Evolutionary conservation across 2,888 invertebrate genomes (phyloP), one percentile per base, ranked within the genome.

Genomic region (Coenonympha glycerion): DNA sequence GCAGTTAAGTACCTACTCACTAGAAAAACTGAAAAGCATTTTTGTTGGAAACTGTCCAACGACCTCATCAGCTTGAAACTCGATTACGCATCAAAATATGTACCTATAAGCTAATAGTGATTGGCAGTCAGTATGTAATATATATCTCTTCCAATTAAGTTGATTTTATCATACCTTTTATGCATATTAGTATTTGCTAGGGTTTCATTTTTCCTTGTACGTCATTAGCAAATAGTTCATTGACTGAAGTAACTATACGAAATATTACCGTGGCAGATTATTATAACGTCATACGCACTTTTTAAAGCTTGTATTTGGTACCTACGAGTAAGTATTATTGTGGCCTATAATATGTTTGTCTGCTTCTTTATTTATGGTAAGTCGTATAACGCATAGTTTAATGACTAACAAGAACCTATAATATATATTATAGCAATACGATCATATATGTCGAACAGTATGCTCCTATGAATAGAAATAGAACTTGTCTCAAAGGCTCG

Each of bases 41-140:
- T 37, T 37, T 37, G 37, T 37, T 37, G 22, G 37, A 13, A 22
- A 22, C 13, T 37, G 13, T 22, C 37, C 37, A 37, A 22, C 19
- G 21, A 19, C 11, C 19, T 36, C 19, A 21, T 11, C 15, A 30
- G 30, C 11, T 11, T 6, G 16, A 33, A 33, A 16, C 31, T n/a
- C n/a, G 31, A 31, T 31, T 33, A 15, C 31, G 6, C 16, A 15
- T 9, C 15, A 6, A 15, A 31, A 3, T 15, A 31, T 6, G 9
- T 33, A 33, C n/a, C n/a, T 15, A 15, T 30, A 4, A 13, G 31
- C 31, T 31, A 31, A 31, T 31, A 15, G 15, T 31, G 31, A 31
- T 31, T 31, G n/a, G n/a, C n/a, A n/a, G n/a, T n/a, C n/a, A n/a
- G n/a, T n/a, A n/a, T 28, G 28, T 11, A 3, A 5, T 31, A 31